phyloP scores from a whole-genome alignment of 1,140 invertebrate species.

The Drosophila kanapiae region DNA sequence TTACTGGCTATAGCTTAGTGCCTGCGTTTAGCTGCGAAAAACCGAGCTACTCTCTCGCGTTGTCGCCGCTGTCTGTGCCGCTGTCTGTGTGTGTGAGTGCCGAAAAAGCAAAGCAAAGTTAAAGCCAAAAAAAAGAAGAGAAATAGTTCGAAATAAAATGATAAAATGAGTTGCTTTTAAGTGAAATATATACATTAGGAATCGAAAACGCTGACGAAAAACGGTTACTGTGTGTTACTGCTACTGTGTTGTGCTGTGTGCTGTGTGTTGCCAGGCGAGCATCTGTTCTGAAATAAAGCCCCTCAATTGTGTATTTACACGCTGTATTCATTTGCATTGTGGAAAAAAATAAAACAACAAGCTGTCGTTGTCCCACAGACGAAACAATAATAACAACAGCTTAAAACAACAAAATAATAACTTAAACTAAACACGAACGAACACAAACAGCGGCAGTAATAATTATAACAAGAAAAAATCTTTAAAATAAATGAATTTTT shows the following conservation, averaged over 20 bases:
- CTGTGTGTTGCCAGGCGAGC: slow-evolving; percentile 44
- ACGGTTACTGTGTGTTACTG: slow-evolving; percentile 27
- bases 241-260: slow-evolving; percentile 16
- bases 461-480: slow-evolving; percentile 50
- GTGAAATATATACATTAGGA: slow-evolving; percentile 48
- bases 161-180: slow-evolving; percentile 59
- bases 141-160: slow-evolving; percentile 18
- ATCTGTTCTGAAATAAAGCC: slow-evolving; percentile 37
- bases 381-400: slow-evolving; percentile 22
- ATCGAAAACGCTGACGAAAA: slow-evolving; percentile 19
- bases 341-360: slow-evolving; percentile 33
- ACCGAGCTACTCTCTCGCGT: slow-evolving; percentile 60
- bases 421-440: slow-evolving; percentile 27
- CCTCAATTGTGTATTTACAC: slow-evolving; percentile 44
- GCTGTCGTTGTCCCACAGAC: slow-evolving; percentile 33
- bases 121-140: slow-evolving; percentile 9
- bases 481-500: slow-evolving; percentile 57
- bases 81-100: slow-evolving; percentile 60
- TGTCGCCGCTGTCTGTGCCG: slow-evolving; percentile 52
- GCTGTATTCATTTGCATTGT: slow-evolving; percentile 48
- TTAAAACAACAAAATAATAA: slow-evolving; percentile 34
- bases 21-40: slow-evolving; percentile 71
- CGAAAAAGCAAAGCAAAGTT: slow-evolving; percentile 22
- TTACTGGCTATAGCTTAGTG: slow-evolving; percentile 54
- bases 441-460: slow-evolving; percentile 6